Evolutionary conservation across 2,888 invertebrate species (phyloP), one percentile per base, ranked within the genome.

Genomic region (Apamea anceps): DNA sequence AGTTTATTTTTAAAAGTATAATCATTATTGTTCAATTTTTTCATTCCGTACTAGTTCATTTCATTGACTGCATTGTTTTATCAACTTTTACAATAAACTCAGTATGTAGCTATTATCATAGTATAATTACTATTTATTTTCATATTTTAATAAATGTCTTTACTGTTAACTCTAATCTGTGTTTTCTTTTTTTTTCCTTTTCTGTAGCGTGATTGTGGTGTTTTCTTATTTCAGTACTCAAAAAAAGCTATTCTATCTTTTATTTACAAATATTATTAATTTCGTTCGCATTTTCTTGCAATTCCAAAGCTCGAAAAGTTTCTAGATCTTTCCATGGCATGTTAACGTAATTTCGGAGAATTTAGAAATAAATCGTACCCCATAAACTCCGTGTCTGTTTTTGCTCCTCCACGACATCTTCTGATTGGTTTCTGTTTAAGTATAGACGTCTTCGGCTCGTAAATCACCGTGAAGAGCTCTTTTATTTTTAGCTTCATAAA

Each of bases 181-280:
- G 90, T 90, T 89, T 89, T 88, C 87, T 85, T 89, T 88, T 87
- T 85, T 79, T 86, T 80, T 72, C 88, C 85, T 85, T 68, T 72
- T 88, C 77, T 87, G 80, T 80, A 74, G 67, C 42, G 75, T 90
- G 75, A 32, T 57, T 82, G 85, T 86, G 70, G 15, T 78, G 51
- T 80, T 85, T 85, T 65, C n/a, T 62, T 75, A 72, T 81, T 74
- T 76, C 37, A 65, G 73, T 66, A 76, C 42, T 12, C 54, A 78
- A 25, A 60, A 25, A 32, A 37, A 2, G 48, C 66, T 86, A 78
- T 60, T 65, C 32, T 83, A 37, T 74, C 42, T 1, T 66, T 32
- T 74, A n/a, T 32, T 67, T 62, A 48, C 13, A 62, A 60, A 60
- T 60, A 25, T 54, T 62, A 62, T 37, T 54, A 4, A 42, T 66